Evolutionary conservation across 23 tunicate genomes (phyloP), one percentile per base, ranked within the genome.

Genomic region (Pegea sp.): DNA sequence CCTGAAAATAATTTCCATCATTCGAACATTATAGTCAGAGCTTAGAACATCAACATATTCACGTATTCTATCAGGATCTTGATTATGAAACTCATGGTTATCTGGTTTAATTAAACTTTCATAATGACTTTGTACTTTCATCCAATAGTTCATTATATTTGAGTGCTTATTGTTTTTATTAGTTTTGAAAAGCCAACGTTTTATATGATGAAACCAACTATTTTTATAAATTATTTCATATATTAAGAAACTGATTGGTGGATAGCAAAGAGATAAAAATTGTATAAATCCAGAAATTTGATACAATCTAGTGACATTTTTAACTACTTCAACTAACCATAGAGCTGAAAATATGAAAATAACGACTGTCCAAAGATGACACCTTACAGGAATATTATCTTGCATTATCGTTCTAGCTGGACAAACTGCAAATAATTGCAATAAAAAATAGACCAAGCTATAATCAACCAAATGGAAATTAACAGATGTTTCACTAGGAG

Each of bases 1-100:
- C 3, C 73, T 42, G 52, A 81, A 81, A 0, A 81, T 52, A 27
- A 81, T 72, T 56, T 81, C 81, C 3, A 70, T 53, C 30, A 81
- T 28, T 18, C 81, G 44, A 4, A 70, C 48, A 42, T 81, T 81
- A 30, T 72, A 66, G 42, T 72, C 81, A 42, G 51, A 18, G 49
- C 75, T 57, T 0, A 81, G 58, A 16, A 56, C 22, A 28, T 57
- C 46, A 3, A 72, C 69, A 1, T 67, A 64, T 2, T 72, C 70
- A 18, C 76, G 67, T 1, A 77, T 49, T 65, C 64, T 54, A 13
- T 33, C 52, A 3, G 70, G 52, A 31, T 8, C 16, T 38, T 38
- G 46, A 38, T 38, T 38, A 8, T 38, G 11, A 38, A 38, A 38
- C n/a, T n/a, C n/a, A n/a, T n/a, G n/a, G n/a, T n/a, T n/a, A 38